phyloP scores from a whole-genome alignment of 64 coral and sea anemone genomes.

The Actinia tenebrosa region DNA sequence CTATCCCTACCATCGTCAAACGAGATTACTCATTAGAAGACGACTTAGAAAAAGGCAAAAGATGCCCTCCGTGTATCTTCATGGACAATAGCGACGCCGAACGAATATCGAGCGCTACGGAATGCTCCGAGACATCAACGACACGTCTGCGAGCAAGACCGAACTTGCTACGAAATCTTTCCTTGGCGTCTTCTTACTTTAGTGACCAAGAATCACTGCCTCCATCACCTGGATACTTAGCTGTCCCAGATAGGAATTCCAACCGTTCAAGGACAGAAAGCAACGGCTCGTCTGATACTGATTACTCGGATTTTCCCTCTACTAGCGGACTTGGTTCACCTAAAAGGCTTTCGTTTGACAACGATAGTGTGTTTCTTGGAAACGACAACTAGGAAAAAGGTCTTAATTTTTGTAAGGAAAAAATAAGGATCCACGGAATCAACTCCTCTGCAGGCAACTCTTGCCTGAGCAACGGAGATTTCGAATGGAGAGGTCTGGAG shows the following conservation, averaged over 20 bases:
- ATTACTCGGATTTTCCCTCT: not conserved
- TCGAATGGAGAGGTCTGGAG: too few relatives aligned
- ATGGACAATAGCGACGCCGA: not conserved
- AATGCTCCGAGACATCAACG: conserved; percentile 6
- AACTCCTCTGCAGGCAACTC: too few relatives aligned
- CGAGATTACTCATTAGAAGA: not conserved
- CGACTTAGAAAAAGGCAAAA: not conserved
- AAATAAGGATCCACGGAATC: too few relatives aligned
- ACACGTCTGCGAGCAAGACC: not conserved
- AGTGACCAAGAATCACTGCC: conserved; percentile 13
- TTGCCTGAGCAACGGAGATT: too few relatives aligned
- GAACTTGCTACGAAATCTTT: conserved; percentile 2
- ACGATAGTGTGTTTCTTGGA: not conserved
- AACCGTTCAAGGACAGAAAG: not conserved
- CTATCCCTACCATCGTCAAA: conserved; percentile 8
- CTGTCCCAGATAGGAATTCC: not conserved
- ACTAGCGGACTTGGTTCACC: not conserved
- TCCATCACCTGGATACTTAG: conserved; percentile 6
- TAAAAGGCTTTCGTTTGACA: not conserved
- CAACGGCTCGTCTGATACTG: not conserved
- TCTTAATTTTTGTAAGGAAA: too few relatives aligned
- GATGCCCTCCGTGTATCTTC: not conserved
- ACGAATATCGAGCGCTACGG: not conserved
- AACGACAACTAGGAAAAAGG: not conserved
- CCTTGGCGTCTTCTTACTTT: not conserved